Evolutionary conservation across 37 sponge, comb jelly and placozoan species (phyloP), one percentile per base, ranked within the genome.

Genomic region (Chondrilla cf. caribensis): DNA sequence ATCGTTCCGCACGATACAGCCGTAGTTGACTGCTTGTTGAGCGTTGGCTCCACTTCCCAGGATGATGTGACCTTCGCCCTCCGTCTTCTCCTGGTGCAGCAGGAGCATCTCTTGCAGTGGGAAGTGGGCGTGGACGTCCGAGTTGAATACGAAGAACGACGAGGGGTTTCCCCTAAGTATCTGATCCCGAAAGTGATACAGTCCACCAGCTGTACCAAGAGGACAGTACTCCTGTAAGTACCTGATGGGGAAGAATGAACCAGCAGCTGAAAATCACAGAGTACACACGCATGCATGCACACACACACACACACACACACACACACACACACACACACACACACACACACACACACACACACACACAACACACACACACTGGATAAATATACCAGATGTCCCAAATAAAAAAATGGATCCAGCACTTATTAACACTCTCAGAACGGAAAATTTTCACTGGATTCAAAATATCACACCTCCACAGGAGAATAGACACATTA

Each of bases 111-210:
- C 97, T 31, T 80, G 62, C 4, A 98, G 86, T 6, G 99, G 99
- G 40, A 98, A 96, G 64, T 96, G 87, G 81, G 95, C 96, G 85
- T 96, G 96, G 51, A 98, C 95, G 55, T 98, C 99, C 42, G 90
- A 93, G 71, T 98, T 90, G 80, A 96, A 79, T 8, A 98, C 97
- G 84, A 98, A 96, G 88, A 98, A 90, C 58, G 81, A 83, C 2
- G 77, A 47, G 37, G 97, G 90, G n/a, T 87, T 85, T 31, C 93
- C 93, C 14, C 89, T 65, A 68, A 89, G 65, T 17, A 98, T 98
- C 79, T 98, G 99, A 58, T 98, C 97, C n/a, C 97, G 70, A 88
- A 98, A 98, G 79, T 98, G 99, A 76, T 94, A 98, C 11, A 98
- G 76, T 0, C 99, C 99, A 41, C 99, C 99, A 8, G 89, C 99